Conservation (phyloP, 2,888 invertebrate genomes). For the Tyria jacobaeae region DNA sequence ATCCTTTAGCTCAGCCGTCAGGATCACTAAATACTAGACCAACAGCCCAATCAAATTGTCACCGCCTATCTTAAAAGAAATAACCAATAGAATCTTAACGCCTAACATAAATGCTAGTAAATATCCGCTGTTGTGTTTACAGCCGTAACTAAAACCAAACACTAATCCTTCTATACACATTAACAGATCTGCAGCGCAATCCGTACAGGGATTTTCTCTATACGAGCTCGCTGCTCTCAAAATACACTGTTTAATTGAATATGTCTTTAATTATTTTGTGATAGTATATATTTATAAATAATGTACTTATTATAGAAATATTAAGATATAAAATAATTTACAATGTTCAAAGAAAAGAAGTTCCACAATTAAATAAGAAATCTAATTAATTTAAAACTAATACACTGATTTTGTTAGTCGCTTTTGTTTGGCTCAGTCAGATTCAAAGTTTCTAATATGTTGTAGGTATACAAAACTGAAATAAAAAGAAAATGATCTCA, state of each 20-base stretch:
- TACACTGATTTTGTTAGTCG: too few relatives aligned
- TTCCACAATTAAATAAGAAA: too few relatives aligned
- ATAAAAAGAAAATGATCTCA: too few relatives aligned
- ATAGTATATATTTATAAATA: constrained; percentile 8
- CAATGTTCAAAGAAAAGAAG: too few relatives aligned
- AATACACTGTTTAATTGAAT: constrained; percentile 73
- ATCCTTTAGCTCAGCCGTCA: too few relatives aligned
- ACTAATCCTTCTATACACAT: constrained; percentile 83
- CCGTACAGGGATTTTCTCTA: constrained; percentile 62
- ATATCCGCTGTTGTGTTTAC: constrained; percentile 41
- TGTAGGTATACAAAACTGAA: too few relatives aligned
- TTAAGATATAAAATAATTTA: neutral
- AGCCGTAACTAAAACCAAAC: constrained; percentile 71
- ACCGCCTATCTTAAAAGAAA: neutral
- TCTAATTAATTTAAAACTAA: too few relatives aligned
- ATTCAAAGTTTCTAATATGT: too few relatives aligned
- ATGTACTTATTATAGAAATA: too few relatives aligned
- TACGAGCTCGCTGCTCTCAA: constrained; percentile 57
- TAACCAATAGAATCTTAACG: neutral
- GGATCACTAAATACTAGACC: too few relatives aligned
- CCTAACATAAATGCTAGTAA: constrained; percentile 1
- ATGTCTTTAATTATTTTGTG: constrained; percentile 42
- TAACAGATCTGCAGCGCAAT: constrained; percentile 73
- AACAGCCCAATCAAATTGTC: too few relatives aligned
- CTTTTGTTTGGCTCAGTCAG: too few relatives aligned